Conservation (phyloP, 2,888 invertebrate genomes). For the Sabatieria punctata region DNA sequence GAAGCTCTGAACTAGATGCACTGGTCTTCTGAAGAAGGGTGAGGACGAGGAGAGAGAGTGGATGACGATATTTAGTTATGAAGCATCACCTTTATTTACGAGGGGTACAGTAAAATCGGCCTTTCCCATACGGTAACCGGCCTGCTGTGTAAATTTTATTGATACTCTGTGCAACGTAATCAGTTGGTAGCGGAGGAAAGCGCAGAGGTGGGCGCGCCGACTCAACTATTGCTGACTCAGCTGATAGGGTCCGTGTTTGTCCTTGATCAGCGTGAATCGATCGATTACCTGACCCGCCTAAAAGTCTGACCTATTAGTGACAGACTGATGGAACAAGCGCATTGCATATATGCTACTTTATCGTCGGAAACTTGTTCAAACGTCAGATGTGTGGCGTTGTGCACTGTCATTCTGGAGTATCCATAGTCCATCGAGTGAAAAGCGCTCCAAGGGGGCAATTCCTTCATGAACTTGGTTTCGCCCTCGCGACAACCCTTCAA, state of each 20-base stretch:
- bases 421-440: conserved; percentile 75
- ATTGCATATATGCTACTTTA: neutral
- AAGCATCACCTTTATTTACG: no score
- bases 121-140: no score
- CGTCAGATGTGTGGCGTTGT: conserved; percentile 64
- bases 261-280: neutral
- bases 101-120: neutral
- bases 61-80: neutral
- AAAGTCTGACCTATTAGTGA: neutral
- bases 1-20: no score
- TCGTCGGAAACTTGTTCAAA: conserved; percentile 51
- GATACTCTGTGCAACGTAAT: no score
- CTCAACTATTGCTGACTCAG: neutral
- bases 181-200: no score
- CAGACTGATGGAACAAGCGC: no score
- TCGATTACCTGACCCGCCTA: neutral
- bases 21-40: no score
- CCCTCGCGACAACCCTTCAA: conserved; percentile 60
- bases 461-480: conserved; percentile 53
- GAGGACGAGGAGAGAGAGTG: neutral
- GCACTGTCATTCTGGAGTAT: conserved; percentile 55
- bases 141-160: no score
- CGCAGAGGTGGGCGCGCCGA: no score
- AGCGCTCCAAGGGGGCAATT: conserved; percentile 58
- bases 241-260: neutral